Evolutionary conservation across 2,888 invertebrate genomes (phyloP), one percentile per base, ranked within the genome.

Genomic region (Acronicta aceris): DNA sequence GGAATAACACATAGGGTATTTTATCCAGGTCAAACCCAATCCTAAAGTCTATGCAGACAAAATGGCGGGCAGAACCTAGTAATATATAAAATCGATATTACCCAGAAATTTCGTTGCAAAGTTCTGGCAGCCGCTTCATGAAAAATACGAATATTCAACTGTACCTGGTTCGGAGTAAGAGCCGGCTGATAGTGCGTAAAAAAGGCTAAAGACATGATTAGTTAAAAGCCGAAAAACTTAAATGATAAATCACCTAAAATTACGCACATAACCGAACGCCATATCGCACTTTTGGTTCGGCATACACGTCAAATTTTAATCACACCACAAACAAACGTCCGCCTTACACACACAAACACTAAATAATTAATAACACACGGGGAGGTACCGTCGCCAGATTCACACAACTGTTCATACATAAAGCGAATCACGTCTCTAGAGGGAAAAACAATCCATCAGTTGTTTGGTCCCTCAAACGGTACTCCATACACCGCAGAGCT

Each of bases 361-460:
- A 70, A 76, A 79, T 76, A 79, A 79, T 76, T 79, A 79, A 76
- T 73, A 79, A 70, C 64, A 66, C 63, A 43, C 50, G 52, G 72
- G 61, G 63, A 65, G 59, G 61, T 38, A 64, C 79, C 65, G 65
- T 76, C 74, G 47, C 69, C 72, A 69, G 64, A 65, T 78, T 70
- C 71, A 70, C 65, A 74, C 79, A 75, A 75, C 64, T 75, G 74
- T 74, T 71, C 78, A 79, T 79, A 77, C 82, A 82, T 79, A 78
- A 79, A 81, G 78, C 77, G 78, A 79, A 84, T 82, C 84, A 83
- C 78, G 75, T 78, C 79, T 80, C 76, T 72, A 78, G 78, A 76
- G 77, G 71, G 77, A 75, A 83, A 85, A 83, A 87, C 87, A 86
- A 86, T 86, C 85, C 85, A 85, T 86, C 87, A 85, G 81, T 75